Base-by-base conservation (phyloP, 2,888 invertebrate species). In the Sesia apiformis region DNA sequence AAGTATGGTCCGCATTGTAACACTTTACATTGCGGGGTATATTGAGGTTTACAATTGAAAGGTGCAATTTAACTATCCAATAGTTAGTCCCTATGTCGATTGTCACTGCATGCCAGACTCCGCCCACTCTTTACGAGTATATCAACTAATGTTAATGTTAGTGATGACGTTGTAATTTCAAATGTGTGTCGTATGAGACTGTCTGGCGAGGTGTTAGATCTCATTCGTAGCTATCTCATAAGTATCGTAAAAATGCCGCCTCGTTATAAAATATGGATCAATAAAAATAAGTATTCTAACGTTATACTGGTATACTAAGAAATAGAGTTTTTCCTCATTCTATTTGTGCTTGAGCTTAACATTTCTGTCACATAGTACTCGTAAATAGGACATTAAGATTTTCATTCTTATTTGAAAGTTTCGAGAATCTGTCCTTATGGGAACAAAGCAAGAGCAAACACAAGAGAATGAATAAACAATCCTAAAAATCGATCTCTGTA, bases 161-260 rank as follows among this genome's bases (percentile, higher is more conserved):
- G 38, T 4, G n/a, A 6, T 50, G 50, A 50, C 50, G 50, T 50
- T 23, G 4, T 8, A 50, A 7, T 50, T 50, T 7, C n/a, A 63
- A 40, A 52, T 58, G 52, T 60, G 58, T 62, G 60, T 65, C 66
- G 61, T 60, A 65, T 64, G 71, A 75, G 72, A 74, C 78, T 60
- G 70, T 70, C 68, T 74, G 76, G 70, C 70, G 66, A 64, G 63
- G 57, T 56, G 59, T 62, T 50, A 63, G 61, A 62, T 66, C 60
- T 60, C 58, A 59, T 55, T 53, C 53, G 56, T 64, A 67, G 63
- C 61, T 58, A 59, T 61, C 60, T 53, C 62, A 59, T 65, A 63
- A 61, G 60, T 61, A 51, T 59, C 58, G 55, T 63, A 60, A 62
- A 65, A 62, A 55, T 57, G 57, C 55, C 57, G 56, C 56, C 54